phyloP scores from a whole-genome alignment of 1,140 invertebrate species.

The Micrasema minimum region DNA sequence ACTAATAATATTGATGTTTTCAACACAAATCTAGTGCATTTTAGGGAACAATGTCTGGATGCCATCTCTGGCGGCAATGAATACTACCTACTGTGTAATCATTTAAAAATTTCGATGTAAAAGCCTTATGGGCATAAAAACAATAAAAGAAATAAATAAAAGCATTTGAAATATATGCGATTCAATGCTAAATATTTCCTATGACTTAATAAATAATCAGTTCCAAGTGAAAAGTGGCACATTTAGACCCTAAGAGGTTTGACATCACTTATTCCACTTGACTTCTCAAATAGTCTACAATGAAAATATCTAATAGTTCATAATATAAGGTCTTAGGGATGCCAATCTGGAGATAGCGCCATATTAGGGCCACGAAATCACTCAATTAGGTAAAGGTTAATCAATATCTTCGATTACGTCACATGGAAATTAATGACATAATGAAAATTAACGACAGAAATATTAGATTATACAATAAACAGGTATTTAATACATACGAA shows the following conservation, averaged over 20 bases:
- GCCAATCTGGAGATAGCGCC: background rate
- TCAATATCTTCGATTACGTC: background rate
- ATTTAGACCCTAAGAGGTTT: conserved; percentile 12
- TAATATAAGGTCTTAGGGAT: conserved; percentile 4
- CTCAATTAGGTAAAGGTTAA: background rate
- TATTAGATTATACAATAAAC: no score
- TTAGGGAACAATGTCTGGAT: no score
- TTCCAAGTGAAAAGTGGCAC: conserved; percentile 15
- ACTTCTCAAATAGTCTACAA: conserved; percentile 26
- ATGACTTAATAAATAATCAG: background rate
- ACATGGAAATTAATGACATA: background rate
- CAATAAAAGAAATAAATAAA: background rate
- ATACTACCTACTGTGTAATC: no score
- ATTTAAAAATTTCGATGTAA: no score
- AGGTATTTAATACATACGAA: no score
- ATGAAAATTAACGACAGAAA: no score
- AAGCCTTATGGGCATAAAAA: no score
- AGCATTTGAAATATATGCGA: background rate
- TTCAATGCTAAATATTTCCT: no score
- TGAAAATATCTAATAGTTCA: conserved; percentile 2
- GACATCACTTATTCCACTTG: conserved; percentile 30
- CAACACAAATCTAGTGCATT: no score
- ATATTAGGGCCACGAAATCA: background rate
- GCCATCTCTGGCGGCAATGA: no score
- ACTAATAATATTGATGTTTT: no score